Evolutionary conservation across 2,888 invertebrate genomes (phyloP).

Genomic region (Pandemis corylana): DNA sequence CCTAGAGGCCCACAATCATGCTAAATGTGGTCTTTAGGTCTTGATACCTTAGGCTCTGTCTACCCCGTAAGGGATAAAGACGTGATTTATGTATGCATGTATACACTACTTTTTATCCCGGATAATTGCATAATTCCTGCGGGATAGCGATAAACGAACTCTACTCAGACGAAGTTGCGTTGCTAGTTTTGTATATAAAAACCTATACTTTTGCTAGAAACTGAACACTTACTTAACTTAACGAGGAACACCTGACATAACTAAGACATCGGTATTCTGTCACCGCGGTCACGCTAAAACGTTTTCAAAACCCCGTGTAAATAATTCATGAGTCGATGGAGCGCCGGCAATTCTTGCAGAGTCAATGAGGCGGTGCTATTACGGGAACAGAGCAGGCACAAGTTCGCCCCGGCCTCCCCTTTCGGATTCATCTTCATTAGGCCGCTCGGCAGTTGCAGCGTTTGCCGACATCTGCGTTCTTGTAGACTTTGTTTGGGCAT

Average conservation of each 20-base stretch:
- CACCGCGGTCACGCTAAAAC: slow-evolving; percentile 1
- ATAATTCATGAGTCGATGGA: slow-evolving; percentile 13
- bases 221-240: neutral
- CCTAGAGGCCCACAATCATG: no score
- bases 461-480: neutral
- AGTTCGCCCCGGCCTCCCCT: slow-evolving; percentile 24
- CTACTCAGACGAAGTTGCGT: no score
- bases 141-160: no score
- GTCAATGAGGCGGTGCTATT: slow-evolving; percentile 16
- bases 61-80: no score
- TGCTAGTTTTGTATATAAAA: no score
- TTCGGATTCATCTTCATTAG: slow-evolving; percentile 15
- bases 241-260: neutral
- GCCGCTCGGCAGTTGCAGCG: neutral
- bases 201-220: no score
- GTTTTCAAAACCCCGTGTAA: slow-evolving; percentile 9
- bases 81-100: no score
- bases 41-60: no score
- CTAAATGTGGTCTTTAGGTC: no score
- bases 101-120: no score
- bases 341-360: neutral
- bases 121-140: no score
- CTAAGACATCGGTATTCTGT: neutral
- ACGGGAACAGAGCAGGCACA: neutral
- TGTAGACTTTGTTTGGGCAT: neutral